phyloP scores from a whole-genome alignment of 2,797 vertebrate species.

The Tragelaphus oryx region DNA sequence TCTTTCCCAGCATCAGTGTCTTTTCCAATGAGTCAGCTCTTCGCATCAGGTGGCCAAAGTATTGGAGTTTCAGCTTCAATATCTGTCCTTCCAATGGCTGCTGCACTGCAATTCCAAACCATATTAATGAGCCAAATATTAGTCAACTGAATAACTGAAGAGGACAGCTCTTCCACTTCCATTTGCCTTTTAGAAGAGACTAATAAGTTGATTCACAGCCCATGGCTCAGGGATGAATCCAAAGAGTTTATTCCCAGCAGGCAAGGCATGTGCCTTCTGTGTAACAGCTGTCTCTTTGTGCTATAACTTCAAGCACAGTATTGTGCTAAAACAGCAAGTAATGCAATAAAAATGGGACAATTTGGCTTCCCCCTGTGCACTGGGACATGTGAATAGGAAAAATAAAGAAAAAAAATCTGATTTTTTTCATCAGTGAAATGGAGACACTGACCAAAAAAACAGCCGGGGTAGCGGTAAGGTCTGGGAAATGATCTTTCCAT shows the following conservation, averaged over 20 bases:
- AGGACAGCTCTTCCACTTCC: constrained; percentile 45
- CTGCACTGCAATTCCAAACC: neutral
- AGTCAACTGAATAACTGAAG: constrained; percentile 52
- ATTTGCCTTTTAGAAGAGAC: constrained; percentile 62
- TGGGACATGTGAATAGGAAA: constrained; percentile 66
- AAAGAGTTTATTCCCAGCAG: constrained; percentile 69
- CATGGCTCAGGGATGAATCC: constrained; percentile 64
- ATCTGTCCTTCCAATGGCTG: neutral
- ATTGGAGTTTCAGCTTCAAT: neutral
- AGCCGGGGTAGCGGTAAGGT: constrained; percentile 51
- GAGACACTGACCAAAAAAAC: constrained; percentile 68
- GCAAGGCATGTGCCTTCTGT: constrained; percentile 68
- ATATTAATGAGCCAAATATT: constrained; percentile 41
- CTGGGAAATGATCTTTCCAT: constrained; percentile 65
- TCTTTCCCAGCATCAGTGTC: neutral
- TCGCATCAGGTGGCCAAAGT: neutral
- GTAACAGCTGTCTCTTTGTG: constrained; percentile 60
- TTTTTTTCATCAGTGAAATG: constrained; percentile 68
- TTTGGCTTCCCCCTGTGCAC: constrained; percentile 33
- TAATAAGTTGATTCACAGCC: constrained; percentile 55
- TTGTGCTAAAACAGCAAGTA: constrained; percentile 71
- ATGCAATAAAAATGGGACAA: constrained; percentile 62
- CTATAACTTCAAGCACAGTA: constrained; percentile 47
- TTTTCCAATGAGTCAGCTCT: neutral
- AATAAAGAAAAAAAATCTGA: constrained; percentile 59